Base-by-base conservation (phyloP, 2,797 vertebrate genomes). In the Pantherophis alleghaniensis region DNA sequence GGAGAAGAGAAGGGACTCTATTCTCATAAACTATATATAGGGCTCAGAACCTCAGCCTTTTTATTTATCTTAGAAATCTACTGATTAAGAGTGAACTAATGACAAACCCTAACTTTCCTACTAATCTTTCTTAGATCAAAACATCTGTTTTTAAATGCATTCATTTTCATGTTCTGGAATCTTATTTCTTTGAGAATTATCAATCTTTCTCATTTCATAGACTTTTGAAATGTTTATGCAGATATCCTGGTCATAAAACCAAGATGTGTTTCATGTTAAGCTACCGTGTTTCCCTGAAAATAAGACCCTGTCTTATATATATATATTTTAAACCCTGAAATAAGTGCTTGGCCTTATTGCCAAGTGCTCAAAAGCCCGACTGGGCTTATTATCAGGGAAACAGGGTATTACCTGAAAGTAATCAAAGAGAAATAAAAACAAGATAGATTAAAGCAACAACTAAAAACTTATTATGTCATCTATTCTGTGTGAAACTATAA, bases 201-300 rank as follows among this genome's bases (percentile, higher is more conserved):
- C 32, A 2, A 69, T 88, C 88, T 95, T 96, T 95, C 95, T 96
- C 95, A 96, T 96, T 96, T 96, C 94, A 37, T 94, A 61, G 94
- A 95, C 92, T 92, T 95, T 57, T 53, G 94, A 93, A 92, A 94
- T 91, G 11, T 18, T 88, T 47, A 69, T 42, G 14, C 16, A 69
- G 10, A 42, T 74, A 88, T 88, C 86, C 37, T n/a, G 6, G 9
- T 47, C 87, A 92, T n/a, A 10, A 88, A 87, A 63, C 26, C 56
- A 74, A 57, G 32, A 74, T 59, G 11, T 74, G 14, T 88, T 22
- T 24, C 9, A 13, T 10, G 20, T 26, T n/a, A 91, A 91, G 26
- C 5, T 87, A 51, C 51, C 47, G 4, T 51, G 47, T 51, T 51
- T 51, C 47, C 47, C 47, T 4, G 47, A 51, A 51, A 51, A 51